phyloP scores from a whole-genome alignment of 1,140 invertebrate species.

The Dreissena polymorpha region DNA sequence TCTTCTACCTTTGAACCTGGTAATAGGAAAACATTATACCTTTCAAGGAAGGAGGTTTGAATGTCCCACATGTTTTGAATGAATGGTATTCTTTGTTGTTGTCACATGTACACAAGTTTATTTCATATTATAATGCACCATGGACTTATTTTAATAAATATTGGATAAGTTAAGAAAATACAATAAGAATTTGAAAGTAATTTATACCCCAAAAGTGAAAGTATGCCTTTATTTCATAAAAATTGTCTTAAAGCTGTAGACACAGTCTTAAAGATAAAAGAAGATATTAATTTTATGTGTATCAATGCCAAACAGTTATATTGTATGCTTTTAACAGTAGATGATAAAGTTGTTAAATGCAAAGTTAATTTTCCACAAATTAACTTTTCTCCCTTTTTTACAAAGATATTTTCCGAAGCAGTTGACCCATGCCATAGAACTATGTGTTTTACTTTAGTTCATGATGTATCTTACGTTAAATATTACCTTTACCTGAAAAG shows the following conservation, averaged over 20 bases:
- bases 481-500: not conserved
- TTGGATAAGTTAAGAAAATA: slow-evolving; percentile 50
- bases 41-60: no score
- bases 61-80: no score
- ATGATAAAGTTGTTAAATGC: not conserved
- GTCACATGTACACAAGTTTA: no score
- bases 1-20: no score
- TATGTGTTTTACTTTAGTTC: no score
- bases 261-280: no score
- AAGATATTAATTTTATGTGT: slow-evolving; percentile 15
- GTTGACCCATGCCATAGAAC: no score
- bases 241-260: no score
- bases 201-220: no score
- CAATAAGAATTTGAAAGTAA: slow-evolving; percentile 5
- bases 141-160: slow-evolving; percentile 43
- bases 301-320: slow-evolving; percentile 1
- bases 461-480: not conserved
- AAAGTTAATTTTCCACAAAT: no score
- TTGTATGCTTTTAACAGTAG: not conserved
- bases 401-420: not conserved
- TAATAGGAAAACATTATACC: not conserved
- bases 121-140: slow-evolving; percentile 12
- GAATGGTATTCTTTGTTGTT: no score
- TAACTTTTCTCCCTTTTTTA: not conserved
- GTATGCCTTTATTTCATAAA: no score